Conservation (phyloP, 1,140 invertebrate species). For the Lepidurus packardi region DNA sequence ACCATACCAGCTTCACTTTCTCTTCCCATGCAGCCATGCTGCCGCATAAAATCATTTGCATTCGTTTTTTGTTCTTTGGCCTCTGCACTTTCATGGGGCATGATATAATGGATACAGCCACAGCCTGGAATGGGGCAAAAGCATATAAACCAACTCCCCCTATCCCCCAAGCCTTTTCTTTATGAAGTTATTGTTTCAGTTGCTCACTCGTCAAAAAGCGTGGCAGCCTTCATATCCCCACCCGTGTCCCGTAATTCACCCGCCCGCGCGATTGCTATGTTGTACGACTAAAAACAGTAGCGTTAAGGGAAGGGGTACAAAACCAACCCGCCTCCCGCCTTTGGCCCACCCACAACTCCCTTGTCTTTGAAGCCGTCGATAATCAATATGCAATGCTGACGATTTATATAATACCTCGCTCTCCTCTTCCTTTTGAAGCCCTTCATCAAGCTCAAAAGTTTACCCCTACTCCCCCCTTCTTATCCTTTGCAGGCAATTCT, state of each 20-base stretch:
- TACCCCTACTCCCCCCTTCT: not conserved
- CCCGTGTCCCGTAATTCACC: not conserved
- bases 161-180: not conserved
- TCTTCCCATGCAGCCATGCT: not conserved
- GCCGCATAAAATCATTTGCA: not conserved
- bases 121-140: not conserved
- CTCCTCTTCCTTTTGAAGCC: not conserved
- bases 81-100: not conserved
- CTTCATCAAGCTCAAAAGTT: not conserved
- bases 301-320: too few species aligned
- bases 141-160: not conserved
- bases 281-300: too few species aligned
- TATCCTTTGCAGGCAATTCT: not conserved
- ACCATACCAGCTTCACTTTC: too few species aligned
- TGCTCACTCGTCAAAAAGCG: slow-evolving; percentile 11
- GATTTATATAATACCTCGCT: slow-evolving; percentile 20
- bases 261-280: not conserved
- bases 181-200: slow-evolving; percentile 22
- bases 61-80: not conserved
- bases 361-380: slow-evolving; percentile 25
- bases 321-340: not conserved
- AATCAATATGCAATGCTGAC: slow-evolving; percentile 34
- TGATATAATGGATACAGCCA: not conserved
- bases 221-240: not conserved
- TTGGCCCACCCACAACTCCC: not conserved